Evolutionary conservation across 2,888 invertebrate genomes (phyloP).

Genomic region (Portevinia maculata): DNA sequence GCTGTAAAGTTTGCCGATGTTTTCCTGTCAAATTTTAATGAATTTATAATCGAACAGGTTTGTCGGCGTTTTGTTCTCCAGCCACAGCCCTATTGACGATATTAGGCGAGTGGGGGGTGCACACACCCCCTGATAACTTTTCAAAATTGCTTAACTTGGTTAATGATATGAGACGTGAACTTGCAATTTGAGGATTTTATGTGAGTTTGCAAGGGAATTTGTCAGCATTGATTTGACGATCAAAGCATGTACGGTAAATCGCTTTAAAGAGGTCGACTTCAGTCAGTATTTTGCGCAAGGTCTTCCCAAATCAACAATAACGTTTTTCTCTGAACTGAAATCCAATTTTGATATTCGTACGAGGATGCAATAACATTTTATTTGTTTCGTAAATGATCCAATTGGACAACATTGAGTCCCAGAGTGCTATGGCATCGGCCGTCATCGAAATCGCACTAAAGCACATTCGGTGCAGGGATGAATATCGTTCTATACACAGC

Average conservation of each 20-base stretch:
- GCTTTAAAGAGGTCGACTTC: background rate
- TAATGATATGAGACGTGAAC: conserved; percentile 63
- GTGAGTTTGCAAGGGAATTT: conserved; percentile 35
- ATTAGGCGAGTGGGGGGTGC: conserved; percentile 4
- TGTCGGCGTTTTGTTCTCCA: conserved; percentile 61
- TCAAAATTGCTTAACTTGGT: conserved; percentile 57
- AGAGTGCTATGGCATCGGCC: conserved; percentile 17
- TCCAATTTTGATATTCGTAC: conserved; percentile 41
- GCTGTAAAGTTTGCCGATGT: conserved; percentile 65
- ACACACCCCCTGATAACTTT: conserved; percentile 34
- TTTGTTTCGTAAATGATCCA: conserved; percentile 47
- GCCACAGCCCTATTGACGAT: conserved; percentile 53
- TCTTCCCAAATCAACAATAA: background rate
- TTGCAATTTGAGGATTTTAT: conserved; percentile 43
- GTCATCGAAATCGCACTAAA: conserved; percentile 66
- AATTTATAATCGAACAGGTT: conserved; percentile 73
- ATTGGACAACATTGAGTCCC: conserved; percentile 42
- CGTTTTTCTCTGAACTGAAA: background rate
- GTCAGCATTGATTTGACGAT: conserved; percentile 42
- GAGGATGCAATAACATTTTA: conserved; percentile 55
- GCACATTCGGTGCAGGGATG: conserved; percentile 63
- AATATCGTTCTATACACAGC: background rate
- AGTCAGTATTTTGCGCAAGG: conserved; percentile 1
- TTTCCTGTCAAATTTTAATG: conserved; percentile 72
- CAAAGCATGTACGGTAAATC: background rate